Base-by-base conservation (phyloP, 1,140 invertebrate species). In the Hestina assimilis region DNA sequence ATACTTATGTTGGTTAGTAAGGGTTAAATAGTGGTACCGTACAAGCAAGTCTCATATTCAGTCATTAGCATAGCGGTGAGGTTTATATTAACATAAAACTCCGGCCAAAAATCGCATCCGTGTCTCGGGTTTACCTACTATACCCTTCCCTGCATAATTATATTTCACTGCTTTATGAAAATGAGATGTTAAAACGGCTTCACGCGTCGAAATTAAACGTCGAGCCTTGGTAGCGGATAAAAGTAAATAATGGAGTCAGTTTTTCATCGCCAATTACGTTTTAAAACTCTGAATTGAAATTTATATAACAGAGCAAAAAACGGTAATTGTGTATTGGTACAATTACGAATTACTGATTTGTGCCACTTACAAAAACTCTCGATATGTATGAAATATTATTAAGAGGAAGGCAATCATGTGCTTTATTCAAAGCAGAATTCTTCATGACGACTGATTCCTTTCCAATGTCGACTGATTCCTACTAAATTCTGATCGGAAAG, bases 41-140 rank as follows among this genome's bases (percentile, higher is more conserved):
- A 65, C 53, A 63, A 70, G 67, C 69, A 72, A 54, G 63, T 66
- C 66, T 64, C 68, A 66, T 65, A 67, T 69, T 74, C 61, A 14
- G 12, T 63, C 64, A 81, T 79, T 78, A 75, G 60, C 74, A 78
- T 79, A 81, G 47, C 64, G 72, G 62, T 62, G 66, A 63, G 59
- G 59, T 48, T 59, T 53, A n/a, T 58, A 83, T 85, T 83, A 83
- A 72, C 79, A 81, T 83, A 85, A 81, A 78, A 74, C 61, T 75
- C 57, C 40, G 19, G 59, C 71, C 67, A 75, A 78, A 81, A 82
- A 80, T 79, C 75, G 66, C 65, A 65, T 66, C 59, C 56, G 57
- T 58, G 52, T 59, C 54, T 35, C 24, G 50, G 55, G 56, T 58
- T 63, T 63, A 69, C 63, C 66, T 17, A 38, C 38, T 33, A n/a